Percentiles rank a stretch among this genome's conserved stretches.
phyloP scores from a whole-genome alignment of 2,888 invertebrate genomes.

The Drosophila mercatorum region DNA sequence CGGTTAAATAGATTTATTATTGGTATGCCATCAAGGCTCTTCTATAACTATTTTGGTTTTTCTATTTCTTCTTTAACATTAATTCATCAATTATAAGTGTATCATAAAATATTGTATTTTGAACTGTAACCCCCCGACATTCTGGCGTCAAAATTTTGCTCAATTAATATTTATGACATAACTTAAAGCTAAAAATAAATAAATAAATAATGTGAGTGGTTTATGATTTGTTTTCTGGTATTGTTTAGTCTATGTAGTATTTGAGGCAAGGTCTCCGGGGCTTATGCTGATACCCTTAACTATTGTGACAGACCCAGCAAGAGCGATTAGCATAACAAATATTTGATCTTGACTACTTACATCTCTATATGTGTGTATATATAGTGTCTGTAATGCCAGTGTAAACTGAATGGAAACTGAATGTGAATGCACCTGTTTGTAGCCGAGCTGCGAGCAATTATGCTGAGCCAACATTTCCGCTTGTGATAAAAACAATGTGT shows the following conservation, averaged over 20 bases:
- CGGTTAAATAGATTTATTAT: too few relatives aligned
- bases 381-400: constrained; percentile 16
- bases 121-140: constrained; percentile 34
- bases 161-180: constrained; percentile 41
- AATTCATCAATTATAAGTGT: constrained; percentile 24
- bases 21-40: too few relatives aligned
- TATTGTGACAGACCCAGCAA: constrained; percentile 26
- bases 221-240: constrained; percentile 16
- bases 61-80: neutral
- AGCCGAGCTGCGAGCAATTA: constrained; percentile 23
- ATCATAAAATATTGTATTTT: constrained; percentile 20
- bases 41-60: neutral
- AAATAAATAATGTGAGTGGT: constrained; percentile 5
- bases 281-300: constrained; percentile 15
- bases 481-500: constrained; percentile 62
- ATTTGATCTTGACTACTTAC: constrained; percentile 42
- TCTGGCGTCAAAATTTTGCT: constrained; percentile 11
- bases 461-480: constrained; percentile 60
- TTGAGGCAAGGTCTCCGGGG: constrained; percentile 18
- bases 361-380: neutral
- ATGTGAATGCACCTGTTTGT: constrained; percentile 57
- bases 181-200: neutral
- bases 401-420: constrained; percentile 20
- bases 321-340: constrained; percentile 43
- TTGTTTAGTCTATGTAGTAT: constrained; percentile 9